These are phyloP conservation scores for Erethizon dorsatum DNA, from an alignment of 2,797 vertebrate species.

Conservation along the genomic window DNA sequence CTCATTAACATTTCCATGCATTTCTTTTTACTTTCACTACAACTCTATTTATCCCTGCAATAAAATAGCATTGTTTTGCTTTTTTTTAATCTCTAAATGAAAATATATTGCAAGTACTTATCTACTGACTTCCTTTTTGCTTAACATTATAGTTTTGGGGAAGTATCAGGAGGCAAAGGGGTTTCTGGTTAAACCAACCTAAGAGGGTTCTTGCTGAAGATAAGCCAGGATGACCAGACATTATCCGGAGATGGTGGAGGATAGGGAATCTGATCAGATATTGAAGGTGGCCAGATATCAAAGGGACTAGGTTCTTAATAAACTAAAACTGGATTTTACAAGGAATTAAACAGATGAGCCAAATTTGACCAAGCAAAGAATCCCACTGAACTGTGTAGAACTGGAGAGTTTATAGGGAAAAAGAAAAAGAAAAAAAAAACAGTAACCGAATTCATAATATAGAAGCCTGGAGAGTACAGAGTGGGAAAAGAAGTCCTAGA, in stretches of 20 bases:
- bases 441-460: background rate
- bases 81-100: constrained; percentile 36
- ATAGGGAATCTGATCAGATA: background rate
- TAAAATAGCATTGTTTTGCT: background rate
- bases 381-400: background rate
- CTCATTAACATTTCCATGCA: background rate
- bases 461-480: background rate
- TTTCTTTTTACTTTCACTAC: background rate
- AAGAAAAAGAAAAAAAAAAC: background rate
- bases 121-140: background rate
- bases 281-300: background rate
- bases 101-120: background rate
- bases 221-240: background rate
- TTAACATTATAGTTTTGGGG: background rate
- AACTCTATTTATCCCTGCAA: background rate
- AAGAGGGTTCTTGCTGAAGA: background rate
- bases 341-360: background rate
- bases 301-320: background rate
- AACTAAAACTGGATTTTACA: background rate
- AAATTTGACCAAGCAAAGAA: background rate
- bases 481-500: background rate
- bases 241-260: background rate
- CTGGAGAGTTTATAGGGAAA: background rate
- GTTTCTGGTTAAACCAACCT: background rate
- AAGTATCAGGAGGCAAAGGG: background rate